Evolutionary conservation across 1,140 invertebrate genomes (phyloP), one percentile per base, ranked within the genome.

Genomic region (Hormaphis cornu): DNA sequence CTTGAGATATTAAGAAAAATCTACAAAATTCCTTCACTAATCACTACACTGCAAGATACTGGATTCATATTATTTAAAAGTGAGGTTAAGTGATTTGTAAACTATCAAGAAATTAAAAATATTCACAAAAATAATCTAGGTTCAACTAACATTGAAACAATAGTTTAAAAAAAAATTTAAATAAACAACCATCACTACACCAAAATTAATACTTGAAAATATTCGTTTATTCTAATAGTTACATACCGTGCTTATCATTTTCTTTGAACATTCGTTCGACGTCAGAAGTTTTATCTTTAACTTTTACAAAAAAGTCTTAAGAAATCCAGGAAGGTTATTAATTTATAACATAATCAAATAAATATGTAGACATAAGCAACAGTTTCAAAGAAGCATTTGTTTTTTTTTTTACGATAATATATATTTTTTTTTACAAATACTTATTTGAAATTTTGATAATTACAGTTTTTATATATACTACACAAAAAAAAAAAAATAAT

Each of bases 231-330:
- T 33, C 20, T 20, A 33, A 35, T 44, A 50, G 18, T 35, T n/a
- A 35, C 48, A 79, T 83, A 87, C 90, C 91, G 79, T 93, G 90
- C 78, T 90, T 90, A 78, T 94, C 91, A 82, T 93, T 93, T 75
- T 94, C 90, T 80, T 93, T 93, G 53, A 94, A 83, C 71, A 89
- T 89, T 74, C 89, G 82, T 79, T 93, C 91, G 83, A 94, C 86
- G 80, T 94, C 90, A 70, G 89, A 90, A 0, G 91, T 91, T 77
- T 92, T 93, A 80, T 92, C 90, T 84, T 93, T 93, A 33, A 94
- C 90, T 76, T 89, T 89, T 74, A 88, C 90, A 77, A 93, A 93
- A 83, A 94, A 93, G 80, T 94, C 91, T 91, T 66, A 63, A n/a
- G 5, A 46, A 46, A 46, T 46, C 12, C 18, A 46, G 18, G 42